A percentile compares a stretch with the other conserved stretches of the same genome.
Conservation (phyloP, 2,888 invertebrate species). For the Pachliopta kotzebuea region DNA sequence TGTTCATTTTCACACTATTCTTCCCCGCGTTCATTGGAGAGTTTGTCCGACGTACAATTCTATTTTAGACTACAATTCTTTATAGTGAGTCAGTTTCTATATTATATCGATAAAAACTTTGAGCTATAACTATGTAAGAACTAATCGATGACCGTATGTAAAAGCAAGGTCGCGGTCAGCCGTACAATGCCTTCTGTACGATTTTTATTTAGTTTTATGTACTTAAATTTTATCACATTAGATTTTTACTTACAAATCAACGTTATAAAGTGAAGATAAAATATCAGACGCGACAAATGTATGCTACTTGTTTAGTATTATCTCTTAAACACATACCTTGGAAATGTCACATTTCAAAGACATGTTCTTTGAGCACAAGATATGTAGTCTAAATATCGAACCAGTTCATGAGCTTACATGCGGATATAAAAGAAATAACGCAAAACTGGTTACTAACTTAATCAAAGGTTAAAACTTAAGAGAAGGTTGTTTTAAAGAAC, state of each 20-base stretch:
- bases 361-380: not conserved
- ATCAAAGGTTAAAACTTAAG: slow-evolving; percentile 41
- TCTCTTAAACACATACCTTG: not conserved
- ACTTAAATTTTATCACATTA: slow-evolving; percentile 36
- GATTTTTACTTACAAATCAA: not conserved
- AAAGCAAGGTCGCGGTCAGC: slow-evolving; percentile 65
- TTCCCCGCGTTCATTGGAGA: slow-evolving; percentile 40
- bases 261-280: not conserved
- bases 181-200: slow-evolving; percentile 64
- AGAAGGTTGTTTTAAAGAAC: slow-evolving; percentile 44
- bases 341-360: not conserved
- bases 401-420: slow-evolving; percentile 11
- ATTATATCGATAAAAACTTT: slow-evolving; percentile 60
- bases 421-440: slow-evolving; percentile 9
- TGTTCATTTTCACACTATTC: slow-evolving; percentile 34
- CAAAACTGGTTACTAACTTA: slow-evolving; percentile 41
- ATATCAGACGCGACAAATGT: not conserved
- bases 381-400: slow-evolving; percentile 9
- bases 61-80: slow-evolving; percentile 57
- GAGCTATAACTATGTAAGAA: slow-evolving; percentile 53
- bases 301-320: not conserved
- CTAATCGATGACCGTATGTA: slow-evolving; percentile 58
- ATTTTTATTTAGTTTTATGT: slow-evolving; percentile 34
- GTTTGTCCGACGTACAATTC: slow-evolving; percentile 45
- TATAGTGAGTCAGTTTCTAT: slow-evolving; percentile 59